Percentiles rank a stretch among this genome's conserved stretches.
These are phyloP conservation scores for Metopolophium dirhodum DNA, from an alignment of 1,140 invertebrate genomes.

Conservation along the genomic window DNA sequence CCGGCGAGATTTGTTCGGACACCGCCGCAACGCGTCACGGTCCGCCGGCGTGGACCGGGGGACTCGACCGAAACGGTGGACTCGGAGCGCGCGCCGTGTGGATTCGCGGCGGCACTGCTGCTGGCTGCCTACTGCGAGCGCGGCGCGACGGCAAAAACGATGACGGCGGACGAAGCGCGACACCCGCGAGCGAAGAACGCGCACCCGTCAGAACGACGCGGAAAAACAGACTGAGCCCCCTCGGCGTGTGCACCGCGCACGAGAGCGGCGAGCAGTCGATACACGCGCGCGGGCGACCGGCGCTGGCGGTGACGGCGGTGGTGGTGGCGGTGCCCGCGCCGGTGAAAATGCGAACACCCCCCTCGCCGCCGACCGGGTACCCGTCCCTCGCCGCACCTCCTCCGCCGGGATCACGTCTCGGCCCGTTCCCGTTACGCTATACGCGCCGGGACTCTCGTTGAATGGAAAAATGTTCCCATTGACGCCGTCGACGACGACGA, in stretches of 20 bases:
- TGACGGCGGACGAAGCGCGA: not conserved
- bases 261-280: not conserved
- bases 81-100: not conserved
- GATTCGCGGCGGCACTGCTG: not conserved
- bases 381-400: not conserved
- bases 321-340: not conserved
- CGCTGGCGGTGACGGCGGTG: not conserved
- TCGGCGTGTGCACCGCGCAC: not conserved
- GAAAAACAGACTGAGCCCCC: conserved; percentile 43
- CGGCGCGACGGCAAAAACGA: not conserved
- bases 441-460: conserved; percentile 34
- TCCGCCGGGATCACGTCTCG: not conserved
- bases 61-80: conserved; percentile 32
- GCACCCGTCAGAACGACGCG: conserved; percentile 37
- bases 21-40: conserved; percentile 24
- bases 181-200: conserved; percentile 26
- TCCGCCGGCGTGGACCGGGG: conserved; percentile 9
- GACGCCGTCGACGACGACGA: conserved; percentile 20
- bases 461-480: conserved; percentile 54
- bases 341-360: conserved; percentile 38
- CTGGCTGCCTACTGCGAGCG: not conserved
- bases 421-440: conserved; percentile 45
- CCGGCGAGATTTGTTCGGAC: conserved; percentile 2
- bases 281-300: not conserved
- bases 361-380: not conserved